These are phyloP conservation scores for Clarias batrachus DNA, from an alignment of 2,113 vertebrate species.

Conservation along the genomic window DNA sequence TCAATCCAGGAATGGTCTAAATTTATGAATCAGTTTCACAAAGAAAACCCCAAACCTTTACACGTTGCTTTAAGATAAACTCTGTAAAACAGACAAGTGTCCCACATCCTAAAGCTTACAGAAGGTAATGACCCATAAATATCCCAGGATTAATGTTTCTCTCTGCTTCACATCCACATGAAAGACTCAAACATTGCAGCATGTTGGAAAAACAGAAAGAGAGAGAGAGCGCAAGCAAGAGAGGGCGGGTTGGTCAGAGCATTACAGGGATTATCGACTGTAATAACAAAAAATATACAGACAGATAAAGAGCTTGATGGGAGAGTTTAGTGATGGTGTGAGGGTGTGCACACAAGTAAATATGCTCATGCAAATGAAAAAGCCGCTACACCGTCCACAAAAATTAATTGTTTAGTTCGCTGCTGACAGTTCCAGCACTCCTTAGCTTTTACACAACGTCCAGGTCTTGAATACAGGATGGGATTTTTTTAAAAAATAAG, in stretches of 20 bases:
- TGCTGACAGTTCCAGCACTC: no score
- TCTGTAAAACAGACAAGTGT: conserved; percentile 7
- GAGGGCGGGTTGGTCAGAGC: not conserved
- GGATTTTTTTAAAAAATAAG: not conserved
- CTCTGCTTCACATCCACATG: conserved; percentile 73
- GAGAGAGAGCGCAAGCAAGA: not conserved
- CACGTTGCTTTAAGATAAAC: not conserved
- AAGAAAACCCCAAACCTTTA: not conserved
- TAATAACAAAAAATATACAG: conserved; percentile 3
- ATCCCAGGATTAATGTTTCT: conserved; percentile 71
- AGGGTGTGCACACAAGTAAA: not conserved
- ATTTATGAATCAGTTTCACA: not conserved
- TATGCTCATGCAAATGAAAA: not conserved
- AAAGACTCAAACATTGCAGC: conserved; percentile 67
- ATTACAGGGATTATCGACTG: conserved; percentile 21
- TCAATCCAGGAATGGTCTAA: not conserved
- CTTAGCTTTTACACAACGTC: not conserved
- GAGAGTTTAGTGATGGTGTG: not conserved
- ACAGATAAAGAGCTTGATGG: conserved; percentile 3
- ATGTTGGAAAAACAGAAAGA: conserved; percentile 49
- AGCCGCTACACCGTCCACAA: not conserved
- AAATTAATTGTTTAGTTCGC: not conserved
- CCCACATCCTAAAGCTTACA: conserved; percentile 58
- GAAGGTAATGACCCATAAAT: conserved; percentile 70
- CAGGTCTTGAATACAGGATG: not conserved